Percentiles rank a stretch among this genome's conserved stretches.
phyloP scores from a whole-genome alignment of 2,888 invertebrate species.

The Buathra laborator region DNA sequence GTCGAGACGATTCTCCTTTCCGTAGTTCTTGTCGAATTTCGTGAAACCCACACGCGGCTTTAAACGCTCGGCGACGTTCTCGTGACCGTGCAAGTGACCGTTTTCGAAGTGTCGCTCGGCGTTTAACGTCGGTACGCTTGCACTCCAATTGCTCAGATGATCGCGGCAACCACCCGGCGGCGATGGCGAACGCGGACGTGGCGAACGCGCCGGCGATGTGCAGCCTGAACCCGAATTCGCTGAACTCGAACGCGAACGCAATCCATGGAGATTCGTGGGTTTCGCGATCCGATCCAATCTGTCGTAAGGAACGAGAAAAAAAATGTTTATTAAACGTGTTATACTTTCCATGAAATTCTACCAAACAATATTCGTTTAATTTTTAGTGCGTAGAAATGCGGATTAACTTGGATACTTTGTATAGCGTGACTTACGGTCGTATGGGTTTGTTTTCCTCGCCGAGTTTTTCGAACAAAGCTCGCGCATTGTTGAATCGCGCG shows the following conservation, averaged over 20 bases:
- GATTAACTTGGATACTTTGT: neutral
- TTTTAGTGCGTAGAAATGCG: too few species aligned
- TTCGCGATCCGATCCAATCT: slow-evolving; percentile 80
- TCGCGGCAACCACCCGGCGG: slow-evolving; percentile 83
- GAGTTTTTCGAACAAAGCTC: slow-evolving; percentile 96
- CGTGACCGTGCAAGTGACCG: slow-evolving; percentile 78
- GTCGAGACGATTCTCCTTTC: slow-evolving; percentile 84
- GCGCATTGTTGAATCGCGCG: slow-evolving; percentile 95
- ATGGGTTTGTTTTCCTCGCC: slow-evolving; percentile 90
- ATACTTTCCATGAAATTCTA: slow-evolving; percentile 1
- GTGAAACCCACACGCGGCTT: slow-evolving; percentile 82
- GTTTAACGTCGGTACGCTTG: slow-evolving; percentile 86
- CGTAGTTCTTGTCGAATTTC: slow-evolving; percentile 79
- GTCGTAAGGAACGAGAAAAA: slow-evolving; percentile 46
- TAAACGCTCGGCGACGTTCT: slow-evolving; percentile 85
- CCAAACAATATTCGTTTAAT: too few species aligned
- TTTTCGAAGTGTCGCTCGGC: slow-evolving; percentile 84
- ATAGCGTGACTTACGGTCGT: slow-evolving; percentile 78
- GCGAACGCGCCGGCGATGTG: slow-evolving; percentile 87
- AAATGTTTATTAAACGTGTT: slow-evolving; percentile 29
- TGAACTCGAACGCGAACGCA: slow-evolving; percentile 89
- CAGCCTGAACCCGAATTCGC: slow-evolving; percentile 89
- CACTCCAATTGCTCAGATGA: slow-evolving; percentile 87
- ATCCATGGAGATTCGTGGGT: slow-evolving; percentile 86
- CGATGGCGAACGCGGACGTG: slow-evolving; percentile 84